A percentile compares a stretch with the other conserved stretches of the same genome.
These are phyloP conservation scores for Drosophila grimshawi DNA, from an alignment of 1,140 invertebrate species.

Conservation along the genomic window DNA sequence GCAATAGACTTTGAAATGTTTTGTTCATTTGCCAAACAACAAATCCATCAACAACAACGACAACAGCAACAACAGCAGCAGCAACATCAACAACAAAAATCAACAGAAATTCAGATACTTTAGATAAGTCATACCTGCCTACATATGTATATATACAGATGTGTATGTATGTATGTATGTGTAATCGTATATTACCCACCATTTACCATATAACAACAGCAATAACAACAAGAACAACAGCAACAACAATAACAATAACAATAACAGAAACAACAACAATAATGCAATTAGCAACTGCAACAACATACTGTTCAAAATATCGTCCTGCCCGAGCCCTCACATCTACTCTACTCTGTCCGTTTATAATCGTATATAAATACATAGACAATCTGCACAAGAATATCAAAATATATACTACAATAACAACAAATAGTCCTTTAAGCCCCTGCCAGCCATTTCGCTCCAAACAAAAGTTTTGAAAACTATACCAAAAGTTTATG, in stretches of 20 bases:
- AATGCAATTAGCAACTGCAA: conserved; percentile 47
- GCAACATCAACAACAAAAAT: conserved; percentile 24
- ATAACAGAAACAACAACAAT: conserved; percentile 17
- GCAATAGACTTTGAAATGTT: conserved; percentile 34
- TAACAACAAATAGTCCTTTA: conserved; percentile 36
- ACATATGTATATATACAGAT: background rate
- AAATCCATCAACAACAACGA: conserved; percentile 32
- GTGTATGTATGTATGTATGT: conserved; percentile 1
- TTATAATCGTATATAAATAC: conserved; percentile 34
- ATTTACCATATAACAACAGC: conserved; percentile 32
- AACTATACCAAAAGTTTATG: conserved; percentile 60
- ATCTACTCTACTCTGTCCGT: conserved; percentile 40
- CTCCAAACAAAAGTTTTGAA: conserved; percentile 45
- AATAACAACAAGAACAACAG: conserved; percentile 23
- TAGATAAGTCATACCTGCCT: conserved; percentile 28
- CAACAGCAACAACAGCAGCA: conserved; percentile 14
- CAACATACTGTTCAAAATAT: conserved; percentile 68
- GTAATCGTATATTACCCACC: conserved; percentile 25
- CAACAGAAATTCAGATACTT: conserved; percentile 21
- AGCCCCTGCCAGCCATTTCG: conserved; percentile 60
- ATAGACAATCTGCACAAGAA: conserved; percentile 29
- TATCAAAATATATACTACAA: conserved; percentile 22
- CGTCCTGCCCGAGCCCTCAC: conserved; percentile 82
- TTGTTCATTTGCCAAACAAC: conserved; percentile 33
- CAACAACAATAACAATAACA: conserved; percentile 4